Evolutionary conservation across 2,113 vertebrate genomes (phyloP), one percentile per base, ranked within the genome.

Genomic region (Origma solitaria): DNA sequence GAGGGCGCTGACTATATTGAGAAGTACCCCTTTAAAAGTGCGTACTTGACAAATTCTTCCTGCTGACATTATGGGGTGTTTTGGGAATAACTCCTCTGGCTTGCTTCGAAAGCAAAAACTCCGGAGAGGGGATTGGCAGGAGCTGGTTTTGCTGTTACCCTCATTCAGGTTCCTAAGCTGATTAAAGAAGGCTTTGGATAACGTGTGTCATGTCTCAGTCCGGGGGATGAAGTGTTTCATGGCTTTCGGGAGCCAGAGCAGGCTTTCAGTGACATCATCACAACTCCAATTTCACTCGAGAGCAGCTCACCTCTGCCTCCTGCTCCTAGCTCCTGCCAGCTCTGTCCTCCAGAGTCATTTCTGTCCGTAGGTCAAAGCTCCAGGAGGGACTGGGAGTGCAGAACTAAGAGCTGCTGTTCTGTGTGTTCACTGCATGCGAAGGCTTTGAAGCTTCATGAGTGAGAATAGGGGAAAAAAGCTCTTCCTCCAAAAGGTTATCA

Each of bases 121-220:
- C 60, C 6, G 31, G 58, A 21, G 58, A 86, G 51, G 2, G 1
- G 70, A 27, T 44, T 71, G 50, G 37, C 4, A 11, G 35, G 84
- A 96, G 86, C 81, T 87, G 83, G 23, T 71, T 95, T 95, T 89
- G 42, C 91, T 85, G 50, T 84, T 71, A 87, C 49, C 23, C 54
- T 64, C 21, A 56, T 64, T 53, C 78, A 72, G 61, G 91, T 89
- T 76, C n/a, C 81, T 94, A 86, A 95, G 78, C 73, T 94, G 94
- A 91, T 95, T 95, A 92, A 91, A 89, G 0, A 8, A 76, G 82
- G 53, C 65, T 95, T 76, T 95, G 94, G 91, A 14, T 92, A 65
- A 84, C 53, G 53, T 72, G 91, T 94, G 94, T 91, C 95, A 95
- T 35, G 94, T 91, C 95, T 95, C 95, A 94, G 22, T 65, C 23